Percentiles rank a stretch among this genome's conserved stretches.
These are phyloP conservation scores for Lepeophtheirus salmonis DNA, from an alignment of 1,140 invertebrate species.

Conservation along the genomic window DNA sequence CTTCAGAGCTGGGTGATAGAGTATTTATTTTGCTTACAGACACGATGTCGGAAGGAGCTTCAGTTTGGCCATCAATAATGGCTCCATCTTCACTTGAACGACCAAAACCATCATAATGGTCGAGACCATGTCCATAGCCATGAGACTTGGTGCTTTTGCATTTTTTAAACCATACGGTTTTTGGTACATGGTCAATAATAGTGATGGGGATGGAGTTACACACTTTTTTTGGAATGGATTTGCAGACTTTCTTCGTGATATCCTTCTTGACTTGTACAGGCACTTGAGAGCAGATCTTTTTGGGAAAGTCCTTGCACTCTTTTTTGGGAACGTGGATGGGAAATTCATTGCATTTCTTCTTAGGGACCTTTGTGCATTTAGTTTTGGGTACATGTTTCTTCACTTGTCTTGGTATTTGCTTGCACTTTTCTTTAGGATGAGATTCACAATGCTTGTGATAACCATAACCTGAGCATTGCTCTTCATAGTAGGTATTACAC, in stretches of 20 bases:
- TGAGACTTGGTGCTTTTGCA: slow-evolving; percentile 12
- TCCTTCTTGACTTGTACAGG: slow-evolving; percentile 10
- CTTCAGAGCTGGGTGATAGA: background rate
- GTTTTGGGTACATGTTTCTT: slow-evolving; percentile 15
- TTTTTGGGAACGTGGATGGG: slow-evolving; percentile 13
- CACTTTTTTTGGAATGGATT: slow-evolving; percentile 9
- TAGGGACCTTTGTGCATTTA: slow-evolving; percentile 12
- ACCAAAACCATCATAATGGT: background rate
- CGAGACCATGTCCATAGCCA: background rate
- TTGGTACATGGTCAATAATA: slow-evolving; percentile 16
- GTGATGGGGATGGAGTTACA: slow-evolving; percentile 15
- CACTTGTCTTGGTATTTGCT: slow-evolving; percentile 1
- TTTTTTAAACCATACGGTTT: slow-evolving; percentile 13
- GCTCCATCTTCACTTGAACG: background rate
- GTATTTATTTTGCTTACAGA: background rate
- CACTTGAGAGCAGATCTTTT: slow-evolving; percentile 13
- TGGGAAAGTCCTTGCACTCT: slow-evolving; percentile 18
- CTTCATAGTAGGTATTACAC: slow-evolving; percentile 14
- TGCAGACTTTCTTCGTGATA: slow-evolving; percentile 16
- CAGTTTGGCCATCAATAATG: background rate
- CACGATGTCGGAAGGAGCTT: background rate
- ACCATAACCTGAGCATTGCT: slow-evolving; percentile 16
- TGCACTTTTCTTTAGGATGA: slow-evolving; percentile 4
- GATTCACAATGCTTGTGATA: slow-evolving; percentile 17
- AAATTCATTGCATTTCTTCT: slow-evolving; percentile 18